Base-by-base conservation (phyloP, 2,113 vertebrate genomes). In the Archocentrus centrarchus region DNA sequence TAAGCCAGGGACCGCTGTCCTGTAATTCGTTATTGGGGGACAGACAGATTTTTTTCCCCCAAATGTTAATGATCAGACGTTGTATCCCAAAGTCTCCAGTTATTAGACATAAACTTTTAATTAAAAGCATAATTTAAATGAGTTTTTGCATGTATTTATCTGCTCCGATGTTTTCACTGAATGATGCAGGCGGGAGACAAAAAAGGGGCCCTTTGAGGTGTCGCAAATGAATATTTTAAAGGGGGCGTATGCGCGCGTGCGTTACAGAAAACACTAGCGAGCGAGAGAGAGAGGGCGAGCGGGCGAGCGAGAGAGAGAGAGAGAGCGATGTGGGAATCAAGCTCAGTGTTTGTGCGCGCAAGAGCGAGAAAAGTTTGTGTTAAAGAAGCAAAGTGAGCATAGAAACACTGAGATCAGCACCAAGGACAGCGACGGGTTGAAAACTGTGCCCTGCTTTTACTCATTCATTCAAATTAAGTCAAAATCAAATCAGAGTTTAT, bases 161-260 rank as follows among this genome's bases (percentile, higher is more conserved):
- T 11, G 41, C 35, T 39, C 44, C 24, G n/a, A 59, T 24, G 39
- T 61, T 6, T 73, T 55, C 10, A 2, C 41, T 7, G 30, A 50
- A 30, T 77, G 63, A 75, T 44, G 63, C 85, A 91, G 84, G 88
- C 86, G 86, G 88, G 84, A 87, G 75, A 84, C 17, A 60, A 68
- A 53, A 73, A 61, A 61, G 39, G 80, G 50, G 82, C 47, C 78
- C 88, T 87, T 80, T 85, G 86, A 91, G 88, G 84, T 87, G 86
- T 50, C 22, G 75, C 15, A 13, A 64, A 90, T 88, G 22, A 86
- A 90, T 90, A 85, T 84, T 91, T 90, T 57, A 88, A 80, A n/a
- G 41, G 63, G 47, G 47, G 41, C 41, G 64, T 44, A 59, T 30
- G 76, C 1, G 41, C 57, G 79, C 22, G 55, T 47, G 66, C 24